phyloP scores from a whole-genome alignment of 2,888 invertebrate species.

The Mythimna pallens region DNA sequence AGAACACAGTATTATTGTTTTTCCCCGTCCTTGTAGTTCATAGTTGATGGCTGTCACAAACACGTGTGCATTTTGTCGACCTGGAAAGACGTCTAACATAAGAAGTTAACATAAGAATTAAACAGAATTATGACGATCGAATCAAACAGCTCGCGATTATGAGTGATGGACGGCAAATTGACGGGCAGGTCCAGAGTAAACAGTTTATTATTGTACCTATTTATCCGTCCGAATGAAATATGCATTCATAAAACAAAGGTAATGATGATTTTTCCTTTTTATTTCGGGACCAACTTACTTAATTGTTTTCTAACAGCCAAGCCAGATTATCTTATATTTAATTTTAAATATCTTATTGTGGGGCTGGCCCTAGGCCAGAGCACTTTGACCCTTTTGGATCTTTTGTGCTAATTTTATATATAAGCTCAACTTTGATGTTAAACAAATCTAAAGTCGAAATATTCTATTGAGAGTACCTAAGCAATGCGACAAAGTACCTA shows the following conservation, averaged over 20 bases:
- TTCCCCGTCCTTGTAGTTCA: conserved; percentile 25
- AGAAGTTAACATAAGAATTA: conserved; percentile 32
- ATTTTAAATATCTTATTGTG: no score
- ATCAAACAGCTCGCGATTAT: conserved; percentile 28
- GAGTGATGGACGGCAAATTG: conserved; percentile 39
- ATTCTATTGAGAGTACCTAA: not conserved
- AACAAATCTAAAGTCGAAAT: not conserved
- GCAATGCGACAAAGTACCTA: not conserved
- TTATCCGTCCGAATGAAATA: not conserved
- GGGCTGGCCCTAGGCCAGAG: no score
- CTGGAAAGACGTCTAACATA: conserved; percentile 4
- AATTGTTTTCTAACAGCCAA: not conserved
- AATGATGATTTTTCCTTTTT: not conserved
- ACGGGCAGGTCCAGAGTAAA: conserved; percentile 29
- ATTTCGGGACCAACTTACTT: not conserved
- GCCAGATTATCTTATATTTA: no score
- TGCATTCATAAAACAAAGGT: not conserved
- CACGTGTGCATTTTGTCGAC: conserved; percentile 7
- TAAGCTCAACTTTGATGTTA: no score
- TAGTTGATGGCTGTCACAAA: conserved; percentile 26
- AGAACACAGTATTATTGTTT: conserved; percentile 19
- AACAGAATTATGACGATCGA: conserved; percentile 29
- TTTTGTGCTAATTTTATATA: no score
- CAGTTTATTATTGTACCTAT: conserved; percentile 19
- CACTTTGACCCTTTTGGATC: no score